phyloP scores from a whole-genome alignment of 2,888 invertebrate genomes.

The Hylaea fasciaria region DNA sequence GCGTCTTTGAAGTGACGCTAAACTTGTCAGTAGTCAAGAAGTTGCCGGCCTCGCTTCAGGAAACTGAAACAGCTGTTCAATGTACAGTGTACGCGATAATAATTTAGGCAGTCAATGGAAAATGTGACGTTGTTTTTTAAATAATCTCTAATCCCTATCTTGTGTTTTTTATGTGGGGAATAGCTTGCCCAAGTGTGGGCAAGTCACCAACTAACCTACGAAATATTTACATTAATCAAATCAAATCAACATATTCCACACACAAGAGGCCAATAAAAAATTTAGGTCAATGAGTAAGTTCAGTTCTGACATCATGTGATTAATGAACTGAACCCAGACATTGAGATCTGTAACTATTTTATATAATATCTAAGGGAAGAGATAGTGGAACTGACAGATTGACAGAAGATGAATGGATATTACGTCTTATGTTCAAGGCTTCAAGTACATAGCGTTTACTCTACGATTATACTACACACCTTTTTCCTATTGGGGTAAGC shows the following conservation, averaged over 20 bases:
- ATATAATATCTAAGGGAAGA: neutral
- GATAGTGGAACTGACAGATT: slow-evolving; percentile 7
- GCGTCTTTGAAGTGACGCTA: neutral
- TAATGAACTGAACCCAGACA: slow-evolving; percentile 2
- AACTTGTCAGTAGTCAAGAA: neutral
- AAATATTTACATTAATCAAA: slow-evolving; percentile 18
- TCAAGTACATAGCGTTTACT: neutral
- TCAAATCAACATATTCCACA: slow-evolving; percentile 20
- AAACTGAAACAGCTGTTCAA: no score
- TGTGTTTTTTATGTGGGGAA: no score
- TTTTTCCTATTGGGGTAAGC: no score
- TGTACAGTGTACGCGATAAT: no score
- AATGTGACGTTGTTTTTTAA: no score
- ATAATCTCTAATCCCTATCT: no score
- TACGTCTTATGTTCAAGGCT: neutral
- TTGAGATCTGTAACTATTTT: neutral
- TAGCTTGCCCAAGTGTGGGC: no score
- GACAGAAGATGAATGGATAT: slow-evolving; percentile 5
- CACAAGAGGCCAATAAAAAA: slow-evolving; percentile 6
- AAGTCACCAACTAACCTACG: slow-evolving; percentile 4
- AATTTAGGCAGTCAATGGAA: no score
- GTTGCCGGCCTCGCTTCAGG: no score
- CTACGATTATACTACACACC: no score
- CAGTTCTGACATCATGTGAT: slow-evolving; percentile 19
- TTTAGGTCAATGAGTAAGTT: slow-evolving; percentile 20